Conservation (phyloP, 2,888 invertebrate genomes). For the Dinocampus coccinellae region DNA sequence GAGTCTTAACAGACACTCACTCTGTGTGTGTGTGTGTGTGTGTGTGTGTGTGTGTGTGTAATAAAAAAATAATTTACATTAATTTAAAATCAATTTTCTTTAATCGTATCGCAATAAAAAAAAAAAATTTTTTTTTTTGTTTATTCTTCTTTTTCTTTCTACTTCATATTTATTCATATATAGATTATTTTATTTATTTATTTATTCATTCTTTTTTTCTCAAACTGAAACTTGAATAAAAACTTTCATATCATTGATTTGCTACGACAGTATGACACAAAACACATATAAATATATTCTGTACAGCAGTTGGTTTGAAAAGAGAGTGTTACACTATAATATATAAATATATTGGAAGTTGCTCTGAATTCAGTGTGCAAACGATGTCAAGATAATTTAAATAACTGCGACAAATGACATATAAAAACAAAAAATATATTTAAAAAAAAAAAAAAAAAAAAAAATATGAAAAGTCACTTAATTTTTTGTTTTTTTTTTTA, state of each 20-base stretch:
- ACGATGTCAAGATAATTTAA: conserved; percentile 8
- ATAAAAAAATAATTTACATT: too few relatives aligned
- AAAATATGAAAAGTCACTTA: conserved; percentile 6
- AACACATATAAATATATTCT: background rate
- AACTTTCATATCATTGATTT: conserved; percentile 28
- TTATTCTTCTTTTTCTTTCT: too few relatives aligned
- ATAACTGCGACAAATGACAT: conserved; percentile 12
- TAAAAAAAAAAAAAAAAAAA: too few relatives aligned
- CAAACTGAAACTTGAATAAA: background rate
- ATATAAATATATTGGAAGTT: conserved; percentile 5
- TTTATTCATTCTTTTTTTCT: too few relatives aligned
- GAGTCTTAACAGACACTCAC: too few relatives aligned
- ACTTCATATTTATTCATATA: too few relatives aligned
- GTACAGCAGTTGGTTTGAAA: background rate
- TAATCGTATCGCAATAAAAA: background rate
- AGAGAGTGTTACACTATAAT: conserved; percentile 8
- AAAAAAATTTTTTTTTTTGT: too few relatives aligned
- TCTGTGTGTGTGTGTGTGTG: too few relatives aligned
- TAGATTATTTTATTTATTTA: too few relatives aligned
- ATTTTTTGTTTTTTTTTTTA: too few relatives aligned
- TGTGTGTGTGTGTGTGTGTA: too few relatives aligned
- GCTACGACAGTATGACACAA: background rate
- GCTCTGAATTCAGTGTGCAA: conserved; percentile 17
- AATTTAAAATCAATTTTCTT: background rate
- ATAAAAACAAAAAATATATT: background rate